Base-by-base conservation (phyloP, 2,113 vertebrate species). In the Coreoperca whiteheadi region DNA sequence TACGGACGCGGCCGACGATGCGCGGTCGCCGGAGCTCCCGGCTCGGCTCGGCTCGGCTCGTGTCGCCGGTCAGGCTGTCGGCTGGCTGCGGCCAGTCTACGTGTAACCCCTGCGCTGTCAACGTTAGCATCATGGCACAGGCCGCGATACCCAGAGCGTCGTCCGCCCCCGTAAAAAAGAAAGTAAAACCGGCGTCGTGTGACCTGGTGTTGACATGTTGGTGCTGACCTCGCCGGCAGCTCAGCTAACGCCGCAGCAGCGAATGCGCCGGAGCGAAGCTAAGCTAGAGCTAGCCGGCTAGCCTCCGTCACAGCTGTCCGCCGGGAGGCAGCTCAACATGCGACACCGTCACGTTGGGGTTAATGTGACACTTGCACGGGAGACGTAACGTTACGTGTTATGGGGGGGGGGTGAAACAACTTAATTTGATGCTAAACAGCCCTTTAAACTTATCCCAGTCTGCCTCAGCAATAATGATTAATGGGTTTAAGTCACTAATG, bases 81-180 rank as follows among this genome's bases (percentile, higher is more conserved):
- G 76, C 43, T 68, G 65, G 57, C 64, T 23, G 23, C 8, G 0
- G 76, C 61, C 57, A 30, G 82, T 68, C 85, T 89, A 90, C 91
- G 91, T 91, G 91, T 91, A 91, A 90, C 82, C 73, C 4, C 60
- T 43, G 68, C 54, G 8, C 54, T 81, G 50, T 79, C 43, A 87
- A 83, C 77, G 65, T 73, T 90, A 87, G 88, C 90, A n/a, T 41
- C 79, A 83, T 3, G 15, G 4, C 79, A 0, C 21, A 28, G 83
- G 48, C 71, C 56, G 53, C 63, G 21, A 0, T 46, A n/a, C 28
- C 39, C 16, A 8, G 4, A 6, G 15, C 0, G 1, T 8, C 28
- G 2, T 1, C 50, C 2, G 16, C n/a, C 0, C 25, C n/a, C n/a
- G n/a, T n/a, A n/a, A n/a, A n/a, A n/a, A n/a, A n/a, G n/a, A 63